Percentiles rank a stretch among this genome's conserved stretches.
These are phyloP conservation scores for Eidolon helvum DNA, from an alignment of 2,113 vertebrate species.

Conservation along the genomic window DNA sequence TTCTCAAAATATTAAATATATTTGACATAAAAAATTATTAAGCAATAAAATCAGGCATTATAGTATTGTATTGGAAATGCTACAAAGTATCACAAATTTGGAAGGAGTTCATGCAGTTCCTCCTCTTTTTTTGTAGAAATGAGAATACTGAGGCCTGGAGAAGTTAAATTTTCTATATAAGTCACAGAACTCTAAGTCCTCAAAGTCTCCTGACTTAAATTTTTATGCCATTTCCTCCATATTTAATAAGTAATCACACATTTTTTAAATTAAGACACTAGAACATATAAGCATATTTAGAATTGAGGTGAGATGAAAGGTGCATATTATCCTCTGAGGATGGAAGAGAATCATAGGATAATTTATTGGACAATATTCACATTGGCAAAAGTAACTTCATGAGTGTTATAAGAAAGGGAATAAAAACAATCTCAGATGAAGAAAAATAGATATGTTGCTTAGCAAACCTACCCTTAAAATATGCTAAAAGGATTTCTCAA, in stretches of 20 bases:
- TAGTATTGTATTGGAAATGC: background rate
- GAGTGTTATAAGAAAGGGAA: background rate
- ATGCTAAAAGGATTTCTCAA: background rate
- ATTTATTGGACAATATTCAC: background rate
- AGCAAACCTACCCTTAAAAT: background rate
- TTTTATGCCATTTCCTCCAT: background rate
- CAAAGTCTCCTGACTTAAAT: background rate
- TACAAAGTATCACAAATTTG: background rate
- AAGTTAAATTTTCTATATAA: background rate
- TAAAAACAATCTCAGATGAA: background rate
- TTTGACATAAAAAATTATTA: background rate
- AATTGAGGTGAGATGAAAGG: background rate
- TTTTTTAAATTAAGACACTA: background rate
- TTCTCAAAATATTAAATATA: background rate
- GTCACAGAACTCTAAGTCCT: background rate
- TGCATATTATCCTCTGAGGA: background rate
- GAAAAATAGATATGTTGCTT: background rate
- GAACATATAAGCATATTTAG: background rate
- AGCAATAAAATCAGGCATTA: background rate
- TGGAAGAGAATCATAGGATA: background rate
- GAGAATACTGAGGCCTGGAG: background rate
- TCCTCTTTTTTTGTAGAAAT: background rate
- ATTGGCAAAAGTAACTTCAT: background rate
- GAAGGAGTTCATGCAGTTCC: background rate
- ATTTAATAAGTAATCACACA: background rate